Base-by-base conservation (phyloP, 2,113 vertebrate species). In the Pteruthius melanotis region DNA sequence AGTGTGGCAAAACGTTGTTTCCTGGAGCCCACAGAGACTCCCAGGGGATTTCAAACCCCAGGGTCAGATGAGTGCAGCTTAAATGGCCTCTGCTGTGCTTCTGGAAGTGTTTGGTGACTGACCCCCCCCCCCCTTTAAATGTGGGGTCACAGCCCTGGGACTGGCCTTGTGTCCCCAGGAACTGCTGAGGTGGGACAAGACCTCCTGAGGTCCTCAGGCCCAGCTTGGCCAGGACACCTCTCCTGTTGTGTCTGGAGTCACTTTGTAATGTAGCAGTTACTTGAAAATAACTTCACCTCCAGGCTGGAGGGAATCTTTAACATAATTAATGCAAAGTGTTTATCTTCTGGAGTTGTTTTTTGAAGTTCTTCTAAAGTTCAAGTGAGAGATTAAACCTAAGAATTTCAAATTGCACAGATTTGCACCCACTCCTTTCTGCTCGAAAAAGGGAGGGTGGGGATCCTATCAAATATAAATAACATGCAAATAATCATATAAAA, bases 51-150 rank as follows among this genome's bases (percentile, higher is more conserved):
- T 71, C 42, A 53, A 16, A 45, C 24, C 42, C 79, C 19, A 4
- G 2, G 26, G 54, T 80, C 72, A 56, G 35, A n/a, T 33, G 42
- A 90, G 44, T 35, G 40, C 72, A 85, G 87, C 30, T 59, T 22
- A 6, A 71, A 23, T 15, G 12, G 56, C 5, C 24, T n/a, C 54
- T 54, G 17, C 26, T 40, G 17, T 33, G 50, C 28, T 65, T 35
- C 57, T 70, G 44, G 44, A 22, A 30, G 35, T 22, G 42, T 68
- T 28, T 54, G 52, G 39, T 13, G 76, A 13, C 14, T 33, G 53
- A 59, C 1, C 11, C 39, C 21, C 1, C 1, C 11, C 39, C 21
- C 1, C 1, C 7, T 28, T 35, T 13, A 42, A 20, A 37, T 1
- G 6, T 9, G 61, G 50, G 54, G 27, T 78, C 30, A 16, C 59